Conservation (phyloP, 2,797 vertebrate species). For the Liparis tanakae region DNA sequence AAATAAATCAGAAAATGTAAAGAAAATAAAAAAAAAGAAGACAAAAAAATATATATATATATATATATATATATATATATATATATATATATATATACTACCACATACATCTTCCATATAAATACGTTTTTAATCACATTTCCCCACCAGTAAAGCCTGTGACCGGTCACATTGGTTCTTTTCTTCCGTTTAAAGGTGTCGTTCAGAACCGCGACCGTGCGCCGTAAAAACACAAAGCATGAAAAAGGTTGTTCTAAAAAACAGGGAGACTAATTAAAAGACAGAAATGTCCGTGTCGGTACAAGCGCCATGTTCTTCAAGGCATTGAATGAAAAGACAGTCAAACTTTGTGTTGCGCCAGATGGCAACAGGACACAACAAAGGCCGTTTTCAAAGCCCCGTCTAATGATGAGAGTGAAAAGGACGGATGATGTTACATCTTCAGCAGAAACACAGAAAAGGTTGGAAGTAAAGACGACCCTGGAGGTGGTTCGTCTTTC, state of each 20-base stretch:
- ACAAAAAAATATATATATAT: no score
- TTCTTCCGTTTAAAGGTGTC: neutral
- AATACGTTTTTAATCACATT: no score
- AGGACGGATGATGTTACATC: neutral
- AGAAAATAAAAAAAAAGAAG: no score
- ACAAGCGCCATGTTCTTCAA: neutral
- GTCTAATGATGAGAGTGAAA: neutral
- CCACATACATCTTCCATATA: no score
- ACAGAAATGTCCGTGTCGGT: neutral
- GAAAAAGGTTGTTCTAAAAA: neutral
- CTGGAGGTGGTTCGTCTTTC: neutral
- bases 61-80: no score
- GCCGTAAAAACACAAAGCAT: neutral
- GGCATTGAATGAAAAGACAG: conserved; percentile 1
- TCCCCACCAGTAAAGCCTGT: neutral
- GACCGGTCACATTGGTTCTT: neutral
- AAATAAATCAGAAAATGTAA: no score
- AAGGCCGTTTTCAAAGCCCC: conserved; percentile 1
- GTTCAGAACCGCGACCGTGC: neutral
- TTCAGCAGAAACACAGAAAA: neutral
- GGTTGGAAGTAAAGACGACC: neutral
- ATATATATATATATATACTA: no score
- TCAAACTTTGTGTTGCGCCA: neutral
- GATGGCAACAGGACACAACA: conserved; percentile 10
- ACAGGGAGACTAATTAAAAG: neutral